Evolutionary conservation across 2,888 invertebrate genomes (phyloP).

Genomic region (Emmelina monodactyla): DNA sequence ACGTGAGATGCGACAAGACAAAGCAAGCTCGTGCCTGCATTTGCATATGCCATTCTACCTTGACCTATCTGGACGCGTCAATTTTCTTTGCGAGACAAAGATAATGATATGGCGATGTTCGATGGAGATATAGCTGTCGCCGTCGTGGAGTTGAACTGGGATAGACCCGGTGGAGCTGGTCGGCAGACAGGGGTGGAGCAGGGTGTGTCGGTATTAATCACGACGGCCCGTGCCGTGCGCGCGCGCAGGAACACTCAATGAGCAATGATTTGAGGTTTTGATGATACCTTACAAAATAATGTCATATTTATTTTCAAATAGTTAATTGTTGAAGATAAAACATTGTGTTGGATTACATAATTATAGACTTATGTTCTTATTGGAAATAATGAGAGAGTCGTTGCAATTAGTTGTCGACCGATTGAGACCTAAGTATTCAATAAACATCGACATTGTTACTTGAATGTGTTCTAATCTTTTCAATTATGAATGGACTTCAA

Average conservation of each 20-base stretch:
- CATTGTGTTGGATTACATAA: no score
- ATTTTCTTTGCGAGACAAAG: neutral
- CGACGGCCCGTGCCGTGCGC: constrained; percentile 34
- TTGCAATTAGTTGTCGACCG: no score
- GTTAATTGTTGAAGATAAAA: no score
- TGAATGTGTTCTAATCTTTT: constrained; percentile 2
- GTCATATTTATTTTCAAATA: no score
- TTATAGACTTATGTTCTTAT: no score
- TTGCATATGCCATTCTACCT: constrained; percentile 28
- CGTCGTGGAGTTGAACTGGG: neutral
- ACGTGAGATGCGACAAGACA: constrained; percentile 36
- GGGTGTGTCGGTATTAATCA: constrained; percentile 36
- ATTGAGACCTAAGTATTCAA: no score
- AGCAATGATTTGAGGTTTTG: neutral
- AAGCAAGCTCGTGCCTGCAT: constrained; percentile 27
- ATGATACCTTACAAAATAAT: no score
- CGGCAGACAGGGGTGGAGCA: constrained; percentile 22
- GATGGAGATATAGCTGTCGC: neutral
- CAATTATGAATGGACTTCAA: constrained; percentile 21
- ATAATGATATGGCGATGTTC: neutral
- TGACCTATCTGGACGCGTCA: neutral
- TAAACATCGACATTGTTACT: no score
- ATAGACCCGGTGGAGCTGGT: neutral
- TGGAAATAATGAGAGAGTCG: no score
- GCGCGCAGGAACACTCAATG: constrained; percentile 17